phyloP scores from a whole-genome alignment of 2,888 invertebrate species.

The Plebejus argus region DNA sequence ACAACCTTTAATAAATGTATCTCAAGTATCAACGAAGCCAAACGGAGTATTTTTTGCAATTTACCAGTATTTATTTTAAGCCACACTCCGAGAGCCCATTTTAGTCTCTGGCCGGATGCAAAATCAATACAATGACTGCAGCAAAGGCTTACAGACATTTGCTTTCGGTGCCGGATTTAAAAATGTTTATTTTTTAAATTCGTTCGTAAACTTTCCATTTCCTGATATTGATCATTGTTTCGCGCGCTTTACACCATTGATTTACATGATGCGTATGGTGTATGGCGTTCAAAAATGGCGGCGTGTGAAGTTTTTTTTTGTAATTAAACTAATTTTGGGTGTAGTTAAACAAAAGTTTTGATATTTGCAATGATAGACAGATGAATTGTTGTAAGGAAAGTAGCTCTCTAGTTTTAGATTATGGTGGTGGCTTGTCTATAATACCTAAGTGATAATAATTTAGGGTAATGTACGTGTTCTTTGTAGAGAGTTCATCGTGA shows the following conservation, averaged over 20 bases:
- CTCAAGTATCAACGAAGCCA: background rate
- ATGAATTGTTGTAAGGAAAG: background rate
- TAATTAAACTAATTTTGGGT: background rate
- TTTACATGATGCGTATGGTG: slow-evolving; percentile 25
- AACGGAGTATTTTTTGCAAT: slow-evolving; percentile 10
- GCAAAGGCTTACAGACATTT: slow-evolving; percentile 62
- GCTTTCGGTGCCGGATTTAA: slow-evolving; percentile 47
- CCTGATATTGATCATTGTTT: slow-evolving; percentile 40
- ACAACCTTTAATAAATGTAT: background rate
- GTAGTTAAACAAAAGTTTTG: background rate
- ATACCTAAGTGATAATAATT: too few species aligned
- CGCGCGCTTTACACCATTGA: slow-evolving; percentile 34
- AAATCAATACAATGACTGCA: slow-evolving; percentile 74
- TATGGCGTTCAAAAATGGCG: background rate
- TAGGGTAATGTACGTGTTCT: too few species aligned
- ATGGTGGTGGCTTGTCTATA: background rate
- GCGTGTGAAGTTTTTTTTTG: background rate
- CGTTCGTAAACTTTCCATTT: slow-evolving; percentile 40
- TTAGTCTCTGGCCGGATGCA: slow-evolving; percentile 66
- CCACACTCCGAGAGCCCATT: slow-evolving; percentile 51
- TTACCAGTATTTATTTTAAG: slow-evolving; percentile 28
- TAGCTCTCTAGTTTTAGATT: background rate
- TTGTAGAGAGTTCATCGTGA: too few species aligned
- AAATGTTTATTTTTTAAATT: slow-evolving; percentile 46
- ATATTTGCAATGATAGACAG: background rate